Conservation (phyloP, 2,113 vertebrate species). For the Todiramphus chloris region DNA sequence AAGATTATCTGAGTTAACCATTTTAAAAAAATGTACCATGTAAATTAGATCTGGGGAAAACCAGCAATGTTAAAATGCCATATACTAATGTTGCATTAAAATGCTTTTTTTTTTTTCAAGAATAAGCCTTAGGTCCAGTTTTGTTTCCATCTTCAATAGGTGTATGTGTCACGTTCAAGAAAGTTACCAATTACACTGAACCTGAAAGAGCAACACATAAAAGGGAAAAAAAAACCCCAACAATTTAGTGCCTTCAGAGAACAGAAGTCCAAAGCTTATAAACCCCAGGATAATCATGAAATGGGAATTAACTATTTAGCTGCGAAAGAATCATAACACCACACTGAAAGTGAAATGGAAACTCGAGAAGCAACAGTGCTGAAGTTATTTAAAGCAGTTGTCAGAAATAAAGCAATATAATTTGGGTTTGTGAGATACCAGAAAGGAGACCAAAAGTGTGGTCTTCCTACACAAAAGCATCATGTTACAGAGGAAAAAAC, state of each 20-base stretch:
- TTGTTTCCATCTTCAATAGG: neutral
- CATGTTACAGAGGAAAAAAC: neutral
- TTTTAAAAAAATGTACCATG: neutral
- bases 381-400: neutral
- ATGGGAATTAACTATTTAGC: neutral
- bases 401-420: neutral
- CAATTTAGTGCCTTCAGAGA: neutral
- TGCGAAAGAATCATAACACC: neutral
- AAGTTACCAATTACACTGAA: neutral
- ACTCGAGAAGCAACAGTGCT: neutral
- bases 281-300: neutral
- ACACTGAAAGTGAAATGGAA: neutral
- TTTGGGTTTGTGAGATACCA: neutral
- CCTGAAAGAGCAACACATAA: neutral
- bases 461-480: neutral
- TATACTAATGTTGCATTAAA: neutral
- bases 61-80: neutral
- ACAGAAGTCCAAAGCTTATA: neutral
- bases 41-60: neutral
- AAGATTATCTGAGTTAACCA: constrained; percentile 50
- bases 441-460: neutral
- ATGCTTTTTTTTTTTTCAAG: neutral
- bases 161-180: neutral
- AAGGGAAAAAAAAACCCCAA: neutral
- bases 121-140: constrained; percentile 8